A percentile compares a stretch with the other conserved stretches of the same genome.
Evolutionary conservation across 2,797 vertebrate genomes (phyloP).

Genomic region (Notoglanidium macrostoma): DNA sequence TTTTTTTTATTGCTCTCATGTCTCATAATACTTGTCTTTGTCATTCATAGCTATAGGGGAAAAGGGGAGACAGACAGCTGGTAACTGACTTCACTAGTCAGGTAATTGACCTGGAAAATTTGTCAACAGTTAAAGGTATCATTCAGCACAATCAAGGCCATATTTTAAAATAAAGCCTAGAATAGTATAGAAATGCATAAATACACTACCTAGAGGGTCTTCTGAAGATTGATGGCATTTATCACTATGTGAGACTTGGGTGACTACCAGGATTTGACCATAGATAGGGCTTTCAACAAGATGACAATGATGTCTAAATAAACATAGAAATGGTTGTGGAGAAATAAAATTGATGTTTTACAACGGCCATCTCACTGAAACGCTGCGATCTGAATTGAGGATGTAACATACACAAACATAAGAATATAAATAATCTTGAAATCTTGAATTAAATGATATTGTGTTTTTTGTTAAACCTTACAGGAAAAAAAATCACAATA

Average conservation of each 20-base stretch:
- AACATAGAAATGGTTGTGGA: background rate
- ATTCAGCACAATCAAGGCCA: background rate
- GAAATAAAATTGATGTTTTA: background rate
- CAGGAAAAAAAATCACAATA: background rate
- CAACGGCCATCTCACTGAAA: background rate
- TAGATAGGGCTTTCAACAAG: background rate
- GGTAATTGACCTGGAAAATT: background rate
- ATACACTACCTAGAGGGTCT: background rate
- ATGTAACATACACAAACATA: background rate
- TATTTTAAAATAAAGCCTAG: background rate
- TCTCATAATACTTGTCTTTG: background rate
- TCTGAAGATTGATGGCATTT: constrained; percentile 6
- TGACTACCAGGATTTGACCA: background rate
- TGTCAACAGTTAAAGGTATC: background rate
- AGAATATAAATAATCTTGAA: background rate
- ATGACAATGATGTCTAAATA: background rate
- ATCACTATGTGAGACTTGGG: background rate
- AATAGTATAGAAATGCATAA: background rate
- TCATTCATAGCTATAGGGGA: background rate
- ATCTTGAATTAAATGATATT: background rate
- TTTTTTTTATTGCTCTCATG: background rate
- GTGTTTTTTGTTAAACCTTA: background rate
- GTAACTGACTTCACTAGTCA: background rate
- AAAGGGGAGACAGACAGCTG: background rate
- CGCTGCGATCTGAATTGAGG: background rate